phyloP scores from a whole-genome alignment of 2,888 invertebrate genomes.

The Tinea semifulvella region DNA sequence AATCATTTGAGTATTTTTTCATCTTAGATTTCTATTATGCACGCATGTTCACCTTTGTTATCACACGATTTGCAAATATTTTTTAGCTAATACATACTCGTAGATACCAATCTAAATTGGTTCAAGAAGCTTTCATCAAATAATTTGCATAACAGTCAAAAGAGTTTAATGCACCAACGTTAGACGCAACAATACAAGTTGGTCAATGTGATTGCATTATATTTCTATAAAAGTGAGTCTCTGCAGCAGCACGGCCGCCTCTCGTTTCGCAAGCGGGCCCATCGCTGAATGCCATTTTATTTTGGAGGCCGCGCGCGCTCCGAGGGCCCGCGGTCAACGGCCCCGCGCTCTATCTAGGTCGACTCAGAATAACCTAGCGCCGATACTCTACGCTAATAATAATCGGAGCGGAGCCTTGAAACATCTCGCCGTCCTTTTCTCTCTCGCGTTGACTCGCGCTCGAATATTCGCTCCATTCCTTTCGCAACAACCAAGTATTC shows the following conservation, averaged over 20 bases:
- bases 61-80: no score
- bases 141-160: no score
- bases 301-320: conserved; percentile 62
- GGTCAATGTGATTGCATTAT: conserved; percentile 14
- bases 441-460: conserved; percentile 34
- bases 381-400: conserved; percentile 59
- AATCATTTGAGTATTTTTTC: no score
- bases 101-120: no score
- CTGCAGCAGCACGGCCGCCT: conserved; percentile 50
- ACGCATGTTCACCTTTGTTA: no score
- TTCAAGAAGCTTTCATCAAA: no score
- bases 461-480: conserved; percentile 1
- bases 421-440: conserved; percentile 50
- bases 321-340: conserved; percentile 65
- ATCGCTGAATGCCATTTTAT: conserved; percentile 65
- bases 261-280: conserved; percentile 62
- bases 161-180: neutral
- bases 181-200: conserved; percentile 3
- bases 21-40: no score
- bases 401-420: conserved; percentile 52
- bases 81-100: no score
- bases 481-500: conserved; percentile 8
- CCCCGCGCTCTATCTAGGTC: conserved; percentile 63
- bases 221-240: conserved; percentile 28
- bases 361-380: conserved; percentile 66